A percentile compares a stretch with the other conserved stretches of the same genome.
phyloP scores from a whole-genome alignment of 1,140 invertebrate genomes.

The Bradysia coprophila region DNA sequence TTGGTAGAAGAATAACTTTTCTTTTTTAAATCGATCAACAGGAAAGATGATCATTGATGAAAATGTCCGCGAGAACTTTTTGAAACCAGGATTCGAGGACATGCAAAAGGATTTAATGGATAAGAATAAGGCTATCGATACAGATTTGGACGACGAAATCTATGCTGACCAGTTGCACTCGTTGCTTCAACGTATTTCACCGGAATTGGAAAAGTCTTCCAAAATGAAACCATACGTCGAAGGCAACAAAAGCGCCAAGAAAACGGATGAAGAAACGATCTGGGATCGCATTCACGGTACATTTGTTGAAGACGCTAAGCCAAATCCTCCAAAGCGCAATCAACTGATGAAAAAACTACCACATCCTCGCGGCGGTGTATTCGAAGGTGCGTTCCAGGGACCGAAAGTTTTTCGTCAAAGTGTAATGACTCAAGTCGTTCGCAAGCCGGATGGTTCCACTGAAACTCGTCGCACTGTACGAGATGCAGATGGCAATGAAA shows the following conservation, averaged over 20 bases:
- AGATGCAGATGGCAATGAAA: constrained; percentile 17
- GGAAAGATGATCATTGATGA: constrained; percentile 9
- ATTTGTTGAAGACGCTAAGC: constrained; percentile 9
- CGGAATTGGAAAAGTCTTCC: constrained; percentile 14
- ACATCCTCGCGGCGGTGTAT: constrained; percentile 15
- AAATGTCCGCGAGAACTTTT: constrained; percentile 16
- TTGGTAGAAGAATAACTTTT: not conserved
- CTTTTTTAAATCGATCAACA: not conserved
- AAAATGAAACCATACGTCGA: constrained; percentile 6
- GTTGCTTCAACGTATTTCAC: constrained; percentile 17
- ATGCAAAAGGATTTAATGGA: constrained; percentile 16
- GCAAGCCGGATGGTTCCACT: constrained; percentile 20
- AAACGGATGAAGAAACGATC: constrained; percentile 19
- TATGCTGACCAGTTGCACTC: constrained; percentile 20
- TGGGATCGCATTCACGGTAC: constrained; percentile 22
- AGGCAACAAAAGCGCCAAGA: constrained; percentile 6
- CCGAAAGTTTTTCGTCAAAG: constrained; percentile 24
- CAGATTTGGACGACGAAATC: constrained; percentile 23
- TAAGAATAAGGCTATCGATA: constrained; percentile 13
- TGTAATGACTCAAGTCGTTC: constrained; percentile 20
- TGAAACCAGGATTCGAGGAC: constrained; percentile 21
- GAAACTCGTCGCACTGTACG: constrained; percentile 19
- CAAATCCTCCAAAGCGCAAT: not conserved
- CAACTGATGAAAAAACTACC: constrained; percentile 1
- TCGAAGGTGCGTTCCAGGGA: constrained; percentile 15